Percentiles rank a stretch among this genome's conserved stretches.
phyloP scores from a whole-genome alignment of 2,113 vertebrate species.

The Saimiri boliviensis region DNA sequence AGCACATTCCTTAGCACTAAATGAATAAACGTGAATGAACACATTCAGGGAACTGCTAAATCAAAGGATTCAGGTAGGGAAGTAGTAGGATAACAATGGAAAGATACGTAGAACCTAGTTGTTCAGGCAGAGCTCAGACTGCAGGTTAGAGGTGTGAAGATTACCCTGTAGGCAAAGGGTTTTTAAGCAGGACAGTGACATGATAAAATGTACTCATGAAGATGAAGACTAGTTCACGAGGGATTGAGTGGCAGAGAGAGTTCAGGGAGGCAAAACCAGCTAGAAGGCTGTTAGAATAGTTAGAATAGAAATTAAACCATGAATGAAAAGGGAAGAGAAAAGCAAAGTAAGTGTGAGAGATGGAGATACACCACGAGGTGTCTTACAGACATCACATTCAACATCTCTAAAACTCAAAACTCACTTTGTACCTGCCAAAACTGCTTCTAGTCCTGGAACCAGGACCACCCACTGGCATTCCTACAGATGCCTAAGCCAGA shows the following conservation, averaged over 20 bases:
- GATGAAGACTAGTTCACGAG: neutral
- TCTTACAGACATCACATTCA: neutral
- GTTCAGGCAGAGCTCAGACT: too few relatives aligned
- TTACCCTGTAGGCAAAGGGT: neutral
- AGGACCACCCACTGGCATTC: neutral
- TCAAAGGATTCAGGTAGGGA: neutral
- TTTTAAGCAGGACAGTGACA: neutral
- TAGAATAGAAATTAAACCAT: neutral
- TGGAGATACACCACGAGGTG: neutral
- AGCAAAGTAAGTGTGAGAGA: neutral
- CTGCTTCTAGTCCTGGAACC: neutral
- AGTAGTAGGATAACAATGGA: neutral
- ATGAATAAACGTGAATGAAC: neutral
- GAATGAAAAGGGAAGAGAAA: conserved; percentile 1
- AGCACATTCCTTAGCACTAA: neutral
- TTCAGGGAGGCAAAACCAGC: neutral
- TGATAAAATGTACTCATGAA: neutral
- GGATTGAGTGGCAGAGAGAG: neutral
- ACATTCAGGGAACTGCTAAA: neutral
- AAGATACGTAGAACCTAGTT: neutral
- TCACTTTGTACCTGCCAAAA: neutral
- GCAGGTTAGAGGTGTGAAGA: neutral
- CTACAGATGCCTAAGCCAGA: neutral
- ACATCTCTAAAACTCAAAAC: neutral
- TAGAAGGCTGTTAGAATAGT: neutral